Evolutionary conservation across 2,113 vertebrate species (phyloP).

Genomic region (Pluvianellus socialis): DNA sequence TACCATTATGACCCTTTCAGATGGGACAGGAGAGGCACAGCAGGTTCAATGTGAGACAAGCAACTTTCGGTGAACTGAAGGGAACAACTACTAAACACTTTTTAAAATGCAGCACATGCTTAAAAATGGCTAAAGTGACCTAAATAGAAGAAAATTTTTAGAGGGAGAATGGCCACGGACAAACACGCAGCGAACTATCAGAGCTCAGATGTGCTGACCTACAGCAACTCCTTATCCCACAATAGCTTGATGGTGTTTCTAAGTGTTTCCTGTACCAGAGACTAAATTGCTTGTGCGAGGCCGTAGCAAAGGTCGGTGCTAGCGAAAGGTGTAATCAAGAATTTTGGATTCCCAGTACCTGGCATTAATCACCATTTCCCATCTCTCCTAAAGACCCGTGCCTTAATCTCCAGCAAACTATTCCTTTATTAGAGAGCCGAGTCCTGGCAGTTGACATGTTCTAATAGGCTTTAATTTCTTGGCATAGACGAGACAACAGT

Average conservation of each 20-base stretch:
- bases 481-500: background rate
- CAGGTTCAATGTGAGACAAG: background rate
- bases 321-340: background rate
- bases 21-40: background rate
- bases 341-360: background rate
- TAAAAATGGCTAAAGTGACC: background rate
- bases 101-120: background rate
- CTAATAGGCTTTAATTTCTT: background rate
- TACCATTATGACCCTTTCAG: too few species aligned
- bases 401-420: background rate
- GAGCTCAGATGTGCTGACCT: background rate
- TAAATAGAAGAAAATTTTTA: background rate
- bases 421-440: background rate
- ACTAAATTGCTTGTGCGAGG: background rate
- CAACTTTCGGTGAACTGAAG: background rate
- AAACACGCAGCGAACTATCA: background rate
- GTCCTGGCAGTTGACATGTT: background rate
- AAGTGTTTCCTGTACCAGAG: background rate
- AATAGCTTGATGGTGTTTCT: background rate
- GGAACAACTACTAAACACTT: background rate
- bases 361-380: background rate
- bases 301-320: background rate
- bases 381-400: background rate
- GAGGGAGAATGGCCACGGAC: background rate
- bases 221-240: background rate